Evolutionary conservation across 2,113 vertebrate genomes (phyloP).

Genomic region (Rhinoptilus africanus): DNA sequence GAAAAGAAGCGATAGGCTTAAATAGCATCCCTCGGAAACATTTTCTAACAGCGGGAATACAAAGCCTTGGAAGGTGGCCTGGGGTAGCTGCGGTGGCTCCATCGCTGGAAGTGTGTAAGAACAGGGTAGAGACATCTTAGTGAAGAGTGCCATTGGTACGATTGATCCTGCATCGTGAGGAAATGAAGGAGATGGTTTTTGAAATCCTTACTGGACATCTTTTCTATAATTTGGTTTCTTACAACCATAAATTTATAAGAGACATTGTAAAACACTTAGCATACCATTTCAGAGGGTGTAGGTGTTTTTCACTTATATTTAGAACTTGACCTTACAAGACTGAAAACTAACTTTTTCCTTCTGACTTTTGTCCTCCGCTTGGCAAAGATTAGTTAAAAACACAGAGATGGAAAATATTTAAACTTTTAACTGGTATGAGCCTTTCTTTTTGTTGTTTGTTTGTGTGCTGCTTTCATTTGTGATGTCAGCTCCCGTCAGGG

Average conservation of each 20-base stretch:
- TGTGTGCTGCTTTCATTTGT: constrained; percentile 1
- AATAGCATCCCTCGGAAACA: not conserved
- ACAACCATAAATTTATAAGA: not conserved
- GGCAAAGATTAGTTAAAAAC: constrained; percentile 35
- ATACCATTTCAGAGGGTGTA: not conserved
- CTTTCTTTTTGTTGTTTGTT: constrained; percentile 21
- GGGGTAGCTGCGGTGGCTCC: not conserved
- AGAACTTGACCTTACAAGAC: constrained; percentile 40
- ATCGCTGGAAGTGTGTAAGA: not conserved
- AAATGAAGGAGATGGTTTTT: not conserved
- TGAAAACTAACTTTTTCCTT: constrained; percentile 63
- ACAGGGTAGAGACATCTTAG: not conserved
- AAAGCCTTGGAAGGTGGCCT: not conserved
- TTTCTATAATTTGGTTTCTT: not conserved
- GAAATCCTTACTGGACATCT: not conserved
- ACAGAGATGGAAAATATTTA: constrained; percentile 52
- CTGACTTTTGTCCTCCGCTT: constrained; percentile 56
- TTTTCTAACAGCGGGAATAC: not conserved
- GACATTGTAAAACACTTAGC: not conserved
- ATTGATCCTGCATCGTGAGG: not conserved
- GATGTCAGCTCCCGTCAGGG: not conserved
- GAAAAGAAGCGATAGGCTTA: not conserved
- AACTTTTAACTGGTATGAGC: not conserved
- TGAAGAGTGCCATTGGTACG: not conserved
- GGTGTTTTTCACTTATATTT: constrained; percentile 58